Evolutionary conservation across 2,113 vertebrate species (phyloP), one percentile per base, ranked within the genome.

Genomic region (Sylvia atricapilla): DNA sequence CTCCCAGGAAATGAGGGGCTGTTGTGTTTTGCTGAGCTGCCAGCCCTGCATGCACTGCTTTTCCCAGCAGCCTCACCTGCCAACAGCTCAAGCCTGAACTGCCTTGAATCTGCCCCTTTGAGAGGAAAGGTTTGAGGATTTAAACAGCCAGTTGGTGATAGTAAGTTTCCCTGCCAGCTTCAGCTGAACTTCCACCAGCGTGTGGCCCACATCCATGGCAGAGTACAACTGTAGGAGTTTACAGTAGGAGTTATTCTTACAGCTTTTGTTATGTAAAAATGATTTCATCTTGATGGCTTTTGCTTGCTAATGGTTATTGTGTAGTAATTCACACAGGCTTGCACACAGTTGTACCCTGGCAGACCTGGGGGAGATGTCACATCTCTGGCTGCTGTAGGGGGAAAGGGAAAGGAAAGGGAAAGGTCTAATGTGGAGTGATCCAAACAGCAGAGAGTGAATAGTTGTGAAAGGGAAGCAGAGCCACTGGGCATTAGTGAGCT

Each of bases 271-370:
- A 4, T 13, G 30, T 58, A 46, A 58, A 62, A 78, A 49, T 52
- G 0, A 55, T 68, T 75, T 83, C 0, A 1, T 52, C 33, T 63
- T 13, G 10, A 3, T 39, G n/a, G 17, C 13, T 69, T 95, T 84
- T 93, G 15, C 44, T 84, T 73, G 8, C 46, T 78, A 12, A 17
- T 24, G 55, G 19, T 80, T 39, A 13, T 31, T 56, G 0, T 52
- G n/a, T 25, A 5, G 15, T 50, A 59, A 31, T 41, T 24, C 23
- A 50, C 0, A 1, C 4, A 64, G 84, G 14, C 49, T 68, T 39
- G 44, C 44, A 19, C 10, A 5, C 16, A 28, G 43, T 50, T 66
- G 25, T 14, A 11, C 17, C 20, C 0, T 14, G 19, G 22, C 44
- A 78, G 68, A 27, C 22, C n/a, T 13, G 31, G 18, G 13, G 28